phyloP scores from a whole-genome alignment of 1,140 invertebrate species.

The Pemphigus obesinymphae region DNA sequence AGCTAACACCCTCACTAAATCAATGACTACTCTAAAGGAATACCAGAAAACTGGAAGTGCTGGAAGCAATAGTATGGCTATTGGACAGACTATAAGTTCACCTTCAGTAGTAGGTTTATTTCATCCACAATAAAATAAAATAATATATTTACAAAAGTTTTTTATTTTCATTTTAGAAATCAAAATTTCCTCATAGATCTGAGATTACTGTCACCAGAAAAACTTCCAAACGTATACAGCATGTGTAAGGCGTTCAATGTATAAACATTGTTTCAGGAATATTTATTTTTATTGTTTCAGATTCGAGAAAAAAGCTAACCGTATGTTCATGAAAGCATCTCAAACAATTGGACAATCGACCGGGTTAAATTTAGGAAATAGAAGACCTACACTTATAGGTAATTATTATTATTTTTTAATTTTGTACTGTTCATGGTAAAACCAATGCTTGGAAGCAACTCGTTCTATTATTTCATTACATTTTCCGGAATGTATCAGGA shows the following conservation, averaged over 20 bases:
- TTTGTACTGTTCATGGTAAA: too few relatives aligned
- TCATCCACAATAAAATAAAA: background rate
- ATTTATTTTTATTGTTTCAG: constrained; percentile 38
- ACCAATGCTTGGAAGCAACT: too few relatives aligned
- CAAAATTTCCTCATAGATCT: constrained; percentile 54
- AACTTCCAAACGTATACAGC: constrained; percentile 58
- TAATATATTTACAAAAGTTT: background rate
- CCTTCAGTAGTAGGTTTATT: constrained; percentile 47
- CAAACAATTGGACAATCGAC: constrained; percentile 72
- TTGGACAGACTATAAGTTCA: constrained; percentile 48
- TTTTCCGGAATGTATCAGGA: too few relatives aligned
- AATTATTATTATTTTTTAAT: background rate
- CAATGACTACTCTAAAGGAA: constrained; percentile 71
- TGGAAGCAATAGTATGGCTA: constrained; percentile 41
- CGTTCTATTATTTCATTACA: too few relatives aligned
- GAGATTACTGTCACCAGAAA: constrained; percentile 56
- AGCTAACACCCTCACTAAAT: constrained; percentile 68
- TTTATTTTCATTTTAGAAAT: constrained; percentile 50
- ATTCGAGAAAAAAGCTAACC: constrained; percentile 75
- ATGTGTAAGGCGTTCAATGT: constrained; percentile 55
- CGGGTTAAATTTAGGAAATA: constrained; percentile 59
- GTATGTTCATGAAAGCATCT: constrained; percentile 77
- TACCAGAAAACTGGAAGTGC: constrained; percentile 70
- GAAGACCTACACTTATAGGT: constrained; percentile 50
- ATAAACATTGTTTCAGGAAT: background rate